These are phyloP conservation scores for Dichetophora obliterata DNA, from an alignment of 2,888 invertebrate genomes.

Conservation along the genomic window DNA sequence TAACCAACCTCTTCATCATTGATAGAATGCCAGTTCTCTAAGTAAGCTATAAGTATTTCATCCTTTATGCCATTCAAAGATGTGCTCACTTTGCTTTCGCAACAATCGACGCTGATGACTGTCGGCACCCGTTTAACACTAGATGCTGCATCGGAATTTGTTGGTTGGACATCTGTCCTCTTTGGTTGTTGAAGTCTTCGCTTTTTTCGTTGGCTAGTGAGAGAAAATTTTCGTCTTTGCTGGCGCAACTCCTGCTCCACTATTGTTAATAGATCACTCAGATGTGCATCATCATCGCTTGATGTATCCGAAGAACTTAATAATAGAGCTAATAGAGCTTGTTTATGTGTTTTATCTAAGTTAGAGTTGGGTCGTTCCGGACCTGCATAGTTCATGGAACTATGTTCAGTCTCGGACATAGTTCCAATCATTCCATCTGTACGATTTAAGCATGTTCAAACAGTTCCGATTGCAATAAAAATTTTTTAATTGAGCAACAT, in stretches of 20 bases:
- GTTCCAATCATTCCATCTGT: no score
- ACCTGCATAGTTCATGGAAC: no score
- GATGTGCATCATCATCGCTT: constrained; percentile 10
- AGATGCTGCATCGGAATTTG: not conserved
- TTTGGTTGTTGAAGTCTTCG: not conserved
- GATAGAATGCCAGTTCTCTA: constrained; percentile 4
- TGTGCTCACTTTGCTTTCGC: not conserved
- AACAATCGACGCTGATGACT: not conserved
- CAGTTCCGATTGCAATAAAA: no score
- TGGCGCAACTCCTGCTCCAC: not conserved
- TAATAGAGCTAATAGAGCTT: not conserved
- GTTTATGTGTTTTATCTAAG: not conserved
- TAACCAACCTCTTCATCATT: constrained; percentile 6
- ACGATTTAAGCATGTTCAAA: no score
- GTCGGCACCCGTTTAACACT: not conserved
- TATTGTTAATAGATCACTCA: not conserved
- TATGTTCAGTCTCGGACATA: no score
- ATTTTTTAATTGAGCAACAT: no score
- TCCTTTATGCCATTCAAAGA: not conserved
- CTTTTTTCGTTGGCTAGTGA: not conserved
- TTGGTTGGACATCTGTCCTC: not conserved
- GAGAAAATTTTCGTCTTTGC: not conserved
- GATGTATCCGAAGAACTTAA: constrained; percentile 17
- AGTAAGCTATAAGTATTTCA: not conserved
- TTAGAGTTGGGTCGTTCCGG: no score